Conservation (phyloP, 2,113 vertebrate genomes). For the Rhabdornis inornatus region DNA sequence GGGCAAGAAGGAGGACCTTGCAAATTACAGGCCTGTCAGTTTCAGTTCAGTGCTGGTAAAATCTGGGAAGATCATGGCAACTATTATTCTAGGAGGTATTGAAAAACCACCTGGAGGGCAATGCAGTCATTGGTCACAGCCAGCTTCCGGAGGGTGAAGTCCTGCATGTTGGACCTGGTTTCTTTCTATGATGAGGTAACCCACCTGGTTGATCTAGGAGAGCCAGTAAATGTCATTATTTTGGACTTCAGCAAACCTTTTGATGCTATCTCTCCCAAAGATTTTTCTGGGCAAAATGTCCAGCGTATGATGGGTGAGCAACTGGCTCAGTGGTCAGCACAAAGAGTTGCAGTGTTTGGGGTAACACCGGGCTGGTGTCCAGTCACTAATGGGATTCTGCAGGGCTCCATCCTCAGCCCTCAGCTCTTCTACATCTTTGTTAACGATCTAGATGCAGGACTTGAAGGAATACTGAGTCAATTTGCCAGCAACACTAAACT, state of each 20-base stretch:
- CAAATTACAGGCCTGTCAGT: background rate
- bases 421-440: background rate
- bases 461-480: background rate
- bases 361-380: background rate
- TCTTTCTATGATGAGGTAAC: background rate
- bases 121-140: background rate
- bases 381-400: background rate
- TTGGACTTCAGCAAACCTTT: background rate
- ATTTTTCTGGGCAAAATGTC: background rate
- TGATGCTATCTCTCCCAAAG: background rate
- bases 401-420: background rate
- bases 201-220: background rate
- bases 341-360: background rate
- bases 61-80: background rate
- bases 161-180: background rate
- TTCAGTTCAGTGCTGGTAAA: background rate
- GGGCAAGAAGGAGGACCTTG: background rate
- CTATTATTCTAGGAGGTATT: background rate
- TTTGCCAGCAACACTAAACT: background rate
- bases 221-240: background rate
- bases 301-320: background rate
- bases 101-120: background rate
- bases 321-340: background rate
- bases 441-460: background rate
- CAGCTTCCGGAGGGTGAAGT: background rate